phyloP scores from a whole-genome alignment of 2,113 vertebrate genomes.

The Zapornia atra region DNA sequence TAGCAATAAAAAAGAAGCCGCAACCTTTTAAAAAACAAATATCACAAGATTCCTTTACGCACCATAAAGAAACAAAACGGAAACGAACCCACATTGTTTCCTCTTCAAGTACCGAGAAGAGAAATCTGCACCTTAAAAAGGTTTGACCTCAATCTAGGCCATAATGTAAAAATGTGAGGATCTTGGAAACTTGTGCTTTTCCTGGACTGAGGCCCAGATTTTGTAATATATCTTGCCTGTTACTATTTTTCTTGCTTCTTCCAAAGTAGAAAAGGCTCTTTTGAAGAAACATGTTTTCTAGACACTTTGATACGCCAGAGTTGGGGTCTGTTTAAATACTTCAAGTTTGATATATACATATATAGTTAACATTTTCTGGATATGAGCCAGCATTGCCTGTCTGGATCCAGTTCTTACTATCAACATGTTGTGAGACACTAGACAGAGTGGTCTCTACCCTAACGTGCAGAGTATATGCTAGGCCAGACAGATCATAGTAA shows the following conservation, averaged over 20 bases:
- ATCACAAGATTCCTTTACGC: not conserved
- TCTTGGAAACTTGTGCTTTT: slow-evolving; percentile 63
- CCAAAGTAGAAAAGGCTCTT: slow-evolving; percentile 50
- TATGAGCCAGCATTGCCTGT: not conserved
- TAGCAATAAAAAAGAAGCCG: not conserved
- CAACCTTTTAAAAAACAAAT: not conserved
- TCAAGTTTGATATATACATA: not conserved
- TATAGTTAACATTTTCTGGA: not conserved
- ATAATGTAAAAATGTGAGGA: slow-evolving; percentile 39
- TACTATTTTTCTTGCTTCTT: slow-evolving; percentile 58
- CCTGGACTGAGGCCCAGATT: slow-evolving; percentile 57
- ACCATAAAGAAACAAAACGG: not conserved
- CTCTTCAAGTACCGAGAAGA: slow-evolving; percentile 24
- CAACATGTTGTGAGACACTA: not conserved
- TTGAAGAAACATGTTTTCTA: slow-evolving; percentile 48
- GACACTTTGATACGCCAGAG: not conserved
- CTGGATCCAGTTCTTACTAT: not conserved
- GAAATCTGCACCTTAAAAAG: slow-evolving; percentile 41
- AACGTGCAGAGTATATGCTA: not conserved
- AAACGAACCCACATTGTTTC: slow-evolving; percentile 43
- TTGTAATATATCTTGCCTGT: slow-evolving; percentile 57
- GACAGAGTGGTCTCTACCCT: not conserved
- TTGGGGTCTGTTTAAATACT: slow-evolving; percentile 35
- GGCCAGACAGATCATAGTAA: not conserved
- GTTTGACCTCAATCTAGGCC: slow-evolving; percentile 45